phyloP scores from a whole-genome alignment of 2,113 vertebrate species.

The Semnornis frantzii region DNA sequence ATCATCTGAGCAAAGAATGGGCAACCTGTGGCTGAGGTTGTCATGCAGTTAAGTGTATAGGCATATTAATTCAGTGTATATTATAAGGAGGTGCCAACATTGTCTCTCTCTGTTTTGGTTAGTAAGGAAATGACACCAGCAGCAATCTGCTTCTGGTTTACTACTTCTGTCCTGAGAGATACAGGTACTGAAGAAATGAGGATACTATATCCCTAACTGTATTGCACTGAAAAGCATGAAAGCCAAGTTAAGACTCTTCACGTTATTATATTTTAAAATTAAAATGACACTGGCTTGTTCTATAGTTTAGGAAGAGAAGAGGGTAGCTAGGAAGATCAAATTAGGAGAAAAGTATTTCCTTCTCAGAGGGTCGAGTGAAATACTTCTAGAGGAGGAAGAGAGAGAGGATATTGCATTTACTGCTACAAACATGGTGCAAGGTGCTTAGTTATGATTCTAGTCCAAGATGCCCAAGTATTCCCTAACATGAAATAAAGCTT shows the following conservation, averaged over 20 bases:
- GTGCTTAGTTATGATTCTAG: not conserved
- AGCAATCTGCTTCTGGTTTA: not conserved
- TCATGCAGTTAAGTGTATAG: not conserved
- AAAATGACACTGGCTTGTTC: not conserved
- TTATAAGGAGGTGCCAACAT: not conserved
- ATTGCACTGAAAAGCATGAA: not conserved
- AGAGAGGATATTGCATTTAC: not conserved
- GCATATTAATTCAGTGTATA: not conserved
- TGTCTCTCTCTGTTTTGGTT: not conserved
- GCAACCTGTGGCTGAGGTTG: not conserved
- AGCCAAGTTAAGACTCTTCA: not conserved
- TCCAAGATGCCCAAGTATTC: not conserved
- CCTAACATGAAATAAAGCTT: not conserved
- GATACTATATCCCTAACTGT: not conserved
- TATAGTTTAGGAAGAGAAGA: not conserved
- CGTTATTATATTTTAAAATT: not conserved
- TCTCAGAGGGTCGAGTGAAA: not conserved
- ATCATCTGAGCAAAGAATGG: not conserved
- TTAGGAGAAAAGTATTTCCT: not conserved
- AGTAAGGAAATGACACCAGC: not conserved
- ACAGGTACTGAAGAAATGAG: not conserved
- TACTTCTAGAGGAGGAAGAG: not conserved
- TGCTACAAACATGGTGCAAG: not conserved
- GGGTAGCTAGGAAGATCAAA: not conserved
- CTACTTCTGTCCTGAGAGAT: not conserved